These are phyloP conservation scores for Enteromius thamalakanensis DNA, from an alignment of 2,797 vertebrate species.

Conservation along the genomic window DNA sequence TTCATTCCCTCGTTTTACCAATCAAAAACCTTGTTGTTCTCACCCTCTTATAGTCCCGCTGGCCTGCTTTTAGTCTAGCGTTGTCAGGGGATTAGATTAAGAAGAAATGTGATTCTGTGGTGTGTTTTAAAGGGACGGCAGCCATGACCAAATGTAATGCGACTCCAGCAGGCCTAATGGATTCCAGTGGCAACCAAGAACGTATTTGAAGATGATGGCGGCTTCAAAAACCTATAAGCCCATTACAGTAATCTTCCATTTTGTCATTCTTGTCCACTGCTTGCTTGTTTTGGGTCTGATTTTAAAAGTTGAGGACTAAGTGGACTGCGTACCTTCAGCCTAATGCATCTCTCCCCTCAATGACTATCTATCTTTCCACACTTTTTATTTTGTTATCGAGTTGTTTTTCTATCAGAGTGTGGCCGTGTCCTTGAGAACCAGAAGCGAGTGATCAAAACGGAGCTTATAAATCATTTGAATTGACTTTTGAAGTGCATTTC, in stretches of 20 bases:
- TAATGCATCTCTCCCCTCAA: slow-evolving; percentile 39
- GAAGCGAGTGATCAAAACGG: slow-evolving; percentile 50
- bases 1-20: slow-evolving; percentile 40
- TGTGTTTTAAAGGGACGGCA: background rate
- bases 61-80: slow-evolving; percentile 16
- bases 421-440: slow-evolving; percentile 48
- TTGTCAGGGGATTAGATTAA: slow-evolving; percentile 35
- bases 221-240: slow-evolving; percentile 35
- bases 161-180: slow-evolving; percentile 31
- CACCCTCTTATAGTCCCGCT: slow-evolving; percentile 16
- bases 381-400: slow-evolving; percentile 35
- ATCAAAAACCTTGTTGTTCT: slow-evolving; percentile 41
- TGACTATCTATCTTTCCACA: slow-evolving; percentile 46
- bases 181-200: slow-evolving; percentile 31
- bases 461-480: slow-evolving; percentile 58
- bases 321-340: slow-evolving; percentile 22
- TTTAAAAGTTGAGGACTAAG: slow-evolving; percentile 24
- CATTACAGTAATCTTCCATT: slow-evolving; percentile 39
- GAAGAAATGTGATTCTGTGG: slow-evolving; percentile 20
- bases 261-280: slow-evolving; percentile 27
- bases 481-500: slow-evolving; percentile 57
- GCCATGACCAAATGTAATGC: slow-evolving; percentile 20
- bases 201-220: background rate
- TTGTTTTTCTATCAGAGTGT: slow-evolving; percentile 48
- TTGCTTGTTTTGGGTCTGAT: slow-evolving; percentile 25